phyloP scores from a whole-genome alignment of 2,113 vertebrate genomes.

The Chitala chitala region DNA sequence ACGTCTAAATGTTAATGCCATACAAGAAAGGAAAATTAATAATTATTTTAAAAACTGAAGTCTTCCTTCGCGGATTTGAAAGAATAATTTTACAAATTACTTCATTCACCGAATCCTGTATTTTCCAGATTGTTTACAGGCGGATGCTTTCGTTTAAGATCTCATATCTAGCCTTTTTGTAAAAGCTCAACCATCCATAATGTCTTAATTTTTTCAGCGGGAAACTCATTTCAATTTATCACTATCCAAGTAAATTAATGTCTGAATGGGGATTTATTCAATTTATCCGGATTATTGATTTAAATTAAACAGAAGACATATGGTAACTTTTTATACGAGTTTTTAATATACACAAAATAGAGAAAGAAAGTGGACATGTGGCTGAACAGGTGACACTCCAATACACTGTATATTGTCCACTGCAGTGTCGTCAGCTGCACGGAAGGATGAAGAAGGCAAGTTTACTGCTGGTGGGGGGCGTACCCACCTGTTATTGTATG shows the following conservation, averaged over 20 bases:
- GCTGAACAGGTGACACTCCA: too few relatives aligned
- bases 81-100: constrained; percentile 47
- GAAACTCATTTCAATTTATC: constrained; percentile 78
- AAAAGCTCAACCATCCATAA: constrained; percentile 73
- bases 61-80: neutral
- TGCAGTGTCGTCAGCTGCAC: too few relatives aligned
- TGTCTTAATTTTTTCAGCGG: constrained; percentile 71
- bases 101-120: constrained; percentile 62
- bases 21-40: neutral
- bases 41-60: neutral
- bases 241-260: constrained; percentile 65
- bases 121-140: constrained; percentile 71
- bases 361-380: too few relatives aligned
- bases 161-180: constrained; percentile 75
- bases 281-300: constrained; percentile 78
- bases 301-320: constrained; percentile 74
- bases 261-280: constrained; percentile 78
- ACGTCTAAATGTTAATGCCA: constrained; percentile 8
- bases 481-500: too few relatives aligned
- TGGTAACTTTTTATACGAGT: too few relatives aligned
- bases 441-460: too few relatives aligned
- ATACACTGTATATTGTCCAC: too few relatives aligned
- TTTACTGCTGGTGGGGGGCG: too few relatives aligned
- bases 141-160: constrained; percentile 72
- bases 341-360: too few relatives aligned